Conservation (phyloP, 2,888 invertebrate genomes). For the Rhorus exstirpatorius region DNA sequence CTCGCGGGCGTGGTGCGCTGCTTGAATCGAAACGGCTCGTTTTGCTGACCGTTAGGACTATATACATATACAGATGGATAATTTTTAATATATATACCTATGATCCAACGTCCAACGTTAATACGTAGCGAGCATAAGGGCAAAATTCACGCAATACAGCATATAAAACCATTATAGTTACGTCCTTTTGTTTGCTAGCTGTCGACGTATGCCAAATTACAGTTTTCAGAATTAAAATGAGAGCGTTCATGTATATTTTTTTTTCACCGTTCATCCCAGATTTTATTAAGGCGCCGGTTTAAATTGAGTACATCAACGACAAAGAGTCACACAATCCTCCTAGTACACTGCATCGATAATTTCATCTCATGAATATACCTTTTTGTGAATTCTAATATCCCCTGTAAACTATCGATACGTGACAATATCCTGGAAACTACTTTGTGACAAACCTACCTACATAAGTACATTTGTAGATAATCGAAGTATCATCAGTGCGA, state of each 20-base stretch:
- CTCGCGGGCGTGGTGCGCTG: slow-evolving; percentile 74
- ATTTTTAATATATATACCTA: not conserved
- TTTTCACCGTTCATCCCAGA: not conserved
- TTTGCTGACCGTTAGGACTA: slow-evolving; percentile 26
- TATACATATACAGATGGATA: not conserved
- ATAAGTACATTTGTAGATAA: not conserved
- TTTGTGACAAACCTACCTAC: not conserved
- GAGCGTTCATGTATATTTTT: not conserved
- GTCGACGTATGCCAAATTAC: not conserved
- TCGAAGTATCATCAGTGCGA: slow-evolving; percentile 8
- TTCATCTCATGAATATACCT: too few relatives aligned
- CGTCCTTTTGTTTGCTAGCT: not conserved
- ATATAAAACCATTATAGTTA: not conserved
- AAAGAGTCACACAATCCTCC: too few relatives aligned
- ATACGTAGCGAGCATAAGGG: not conserved
- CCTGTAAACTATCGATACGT: not conserved
- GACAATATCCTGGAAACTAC: slow-evolving; percentile 3
- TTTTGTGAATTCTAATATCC: not conserved
- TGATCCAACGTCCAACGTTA: not conserved
- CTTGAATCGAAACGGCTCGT: slow-evolving; percentile 42
- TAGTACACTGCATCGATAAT: too few relatives aligned
- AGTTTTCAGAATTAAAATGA: not conserved
- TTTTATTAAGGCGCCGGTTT: not conserved
- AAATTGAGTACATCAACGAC: not conserved
- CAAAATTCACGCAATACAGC: not conserved